A percentile compares a stretch with the other conserved stretches of the same genome.
phyloP scores from a whole-genome alignment of 2,888 invertebrate genomes.

The Diploptera punctata region DNA sequence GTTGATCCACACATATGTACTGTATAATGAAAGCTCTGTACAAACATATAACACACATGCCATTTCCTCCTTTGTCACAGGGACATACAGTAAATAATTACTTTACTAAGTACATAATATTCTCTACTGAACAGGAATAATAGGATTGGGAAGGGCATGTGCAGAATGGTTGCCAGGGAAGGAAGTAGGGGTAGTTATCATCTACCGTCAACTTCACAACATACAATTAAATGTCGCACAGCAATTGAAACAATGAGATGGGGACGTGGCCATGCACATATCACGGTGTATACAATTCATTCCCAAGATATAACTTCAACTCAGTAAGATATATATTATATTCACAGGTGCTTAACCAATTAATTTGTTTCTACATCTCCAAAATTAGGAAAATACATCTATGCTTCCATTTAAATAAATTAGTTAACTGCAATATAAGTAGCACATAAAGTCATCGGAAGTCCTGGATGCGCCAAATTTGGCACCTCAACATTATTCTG shows the following conservation, averaged over 20 bases:
- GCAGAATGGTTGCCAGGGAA: not conserved
- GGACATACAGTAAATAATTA: not conserved
- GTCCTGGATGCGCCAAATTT: constrained; percentile 13
- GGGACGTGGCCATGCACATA: not conserved
- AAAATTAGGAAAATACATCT: not conserved
- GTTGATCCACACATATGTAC: too few species aligned
- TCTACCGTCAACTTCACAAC: constrained; percentile 33
- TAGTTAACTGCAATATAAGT: not conserved
- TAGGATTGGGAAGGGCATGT: constrained; percentile 7
- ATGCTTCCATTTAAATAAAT: not conserved
- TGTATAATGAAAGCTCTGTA: too few species aligned
- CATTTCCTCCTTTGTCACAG: not conserved
- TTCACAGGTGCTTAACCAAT: constrained; percentile 3
- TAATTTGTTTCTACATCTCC: not conserved
- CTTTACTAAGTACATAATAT: not conserved
- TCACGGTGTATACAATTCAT: constrained; percentile 3
- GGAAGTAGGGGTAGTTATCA: not conserved
- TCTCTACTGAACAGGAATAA: constrained; percentile 1
- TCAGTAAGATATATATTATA: not conserved
- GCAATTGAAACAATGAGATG: constrained; percentile 27
- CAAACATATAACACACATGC: not conserved
- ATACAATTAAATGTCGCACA: constrained; percentile 28
- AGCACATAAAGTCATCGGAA: not conserved
- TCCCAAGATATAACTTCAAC: not conserved
- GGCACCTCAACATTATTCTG: constrained; percentile 10